Evolutionary conservation across 2,797 vertebrate genomes (phyloP).

Genomic region (Neostethus bicornis): DNA sequence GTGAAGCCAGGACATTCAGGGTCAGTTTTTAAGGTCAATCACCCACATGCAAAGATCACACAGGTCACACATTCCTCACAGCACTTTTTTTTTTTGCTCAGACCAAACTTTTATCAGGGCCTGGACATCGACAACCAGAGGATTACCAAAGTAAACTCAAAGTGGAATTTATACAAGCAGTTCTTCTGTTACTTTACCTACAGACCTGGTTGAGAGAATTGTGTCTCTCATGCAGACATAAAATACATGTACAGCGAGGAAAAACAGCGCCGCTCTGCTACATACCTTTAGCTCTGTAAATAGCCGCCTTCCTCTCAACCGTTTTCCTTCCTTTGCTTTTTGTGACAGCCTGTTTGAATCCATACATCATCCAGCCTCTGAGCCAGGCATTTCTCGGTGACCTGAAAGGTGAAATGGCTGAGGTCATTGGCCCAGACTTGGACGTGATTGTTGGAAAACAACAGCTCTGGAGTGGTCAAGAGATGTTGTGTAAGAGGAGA

Average conservation of each 20-base stretch:
- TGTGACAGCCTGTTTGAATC: constrained; percentile 45
- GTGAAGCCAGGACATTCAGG: constrained; percentile 37
- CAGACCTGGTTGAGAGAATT: constrained; percentile 28
- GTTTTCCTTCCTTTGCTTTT: constrained; percentile 44
- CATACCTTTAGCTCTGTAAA: constrained; percentile 58
- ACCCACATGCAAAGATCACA: constrained; percentile 41
- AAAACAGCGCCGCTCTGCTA: constrained; percentile 31
- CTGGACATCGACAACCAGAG: constrained; percentile 28
- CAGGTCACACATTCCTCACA: constrained; percentile 65
- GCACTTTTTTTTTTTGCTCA: constrained; percentile 23
- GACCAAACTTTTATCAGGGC: constrained; percentile 29
- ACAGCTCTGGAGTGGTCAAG: background rate
- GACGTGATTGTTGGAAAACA: background rate
- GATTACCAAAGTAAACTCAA: constrained; percentile 60
- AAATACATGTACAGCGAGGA: constrained; percentile 5
- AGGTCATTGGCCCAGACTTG: constrained; percentile 36
- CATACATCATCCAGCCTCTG: constrained; percentile 47
- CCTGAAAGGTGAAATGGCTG: constrained; percentile 34
- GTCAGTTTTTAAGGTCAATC: constrained; percentile 51
- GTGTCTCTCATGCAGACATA: constrained; percentile 4
- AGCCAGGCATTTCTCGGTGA: constrained; percentile 9
- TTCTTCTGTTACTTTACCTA: constrained; percentile 55
- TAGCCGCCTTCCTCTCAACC: constrained; percentile 44
- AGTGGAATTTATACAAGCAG: constrained; percentile 51
- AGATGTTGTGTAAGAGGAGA: constrained; percentile 1